phyloP scores from a whole-genome alignment of 2,797 vertebrate genomes.

The Karalla daura region DNA sequence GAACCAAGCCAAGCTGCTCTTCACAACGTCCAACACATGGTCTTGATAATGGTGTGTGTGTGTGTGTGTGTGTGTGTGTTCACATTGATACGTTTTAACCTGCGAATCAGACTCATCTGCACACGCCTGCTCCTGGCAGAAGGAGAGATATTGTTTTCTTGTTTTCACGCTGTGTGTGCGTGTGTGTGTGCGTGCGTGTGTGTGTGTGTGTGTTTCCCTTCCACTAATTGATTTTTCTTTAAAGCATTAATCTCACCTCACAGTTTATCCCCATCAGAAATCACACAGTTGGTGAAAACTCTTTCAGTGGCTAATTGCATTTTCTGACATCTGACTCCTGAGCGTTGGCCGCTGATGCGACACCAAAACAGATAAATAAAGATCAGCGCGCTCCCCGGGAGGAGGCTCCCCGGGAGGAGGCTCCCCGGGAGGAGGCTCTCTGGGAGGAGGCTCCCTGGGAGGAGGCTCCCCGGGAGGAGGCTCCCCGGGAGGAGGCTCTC shows the following conservation, averaged over 20 bases:
- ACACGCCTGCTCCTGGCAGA: no score
- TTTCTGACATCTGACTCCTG: conserved; percentile 48
- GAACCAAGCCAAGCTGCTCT: no score
- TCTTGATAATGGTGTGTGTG: no score
- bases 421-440: conserved; percentile 34
- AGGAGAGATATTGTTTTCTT: conserved; percentile 34
- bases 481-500: no score
- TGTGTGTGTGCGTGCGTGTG: background rate
- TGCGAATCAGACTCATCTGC: background rate
- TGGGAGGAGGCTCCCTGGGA: conserved; percentile 34
- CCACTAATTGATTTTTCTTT: conserved; percentile 48
- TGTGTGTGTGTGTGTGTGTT: no score
- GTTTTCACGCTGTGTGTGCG: background rate
- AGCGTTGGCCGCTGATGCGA: conserved; percentile 41
- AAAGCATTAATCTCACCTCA: conserved; percentile 55
- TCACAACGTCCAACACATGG: no score
- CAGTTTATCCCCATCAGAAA: conserved; percentile 52
- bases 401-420: conserved; percentile 43
- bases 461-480: conserved; percentile 43
- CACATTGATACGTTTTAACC: background rate
- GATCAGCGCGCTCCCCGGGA: no score
- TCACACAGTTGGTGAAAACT: conserved; percentile 38
- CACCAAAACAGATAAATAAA: conserved; percentile 40
- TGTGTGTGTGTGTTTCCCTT: conserved; percentile 40
- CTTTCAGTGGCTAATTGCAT: conserved; percentile 55